Base-by-base conservation (phyloP, 2,888 invertebrate species). In the Arge pagana region DNA sequence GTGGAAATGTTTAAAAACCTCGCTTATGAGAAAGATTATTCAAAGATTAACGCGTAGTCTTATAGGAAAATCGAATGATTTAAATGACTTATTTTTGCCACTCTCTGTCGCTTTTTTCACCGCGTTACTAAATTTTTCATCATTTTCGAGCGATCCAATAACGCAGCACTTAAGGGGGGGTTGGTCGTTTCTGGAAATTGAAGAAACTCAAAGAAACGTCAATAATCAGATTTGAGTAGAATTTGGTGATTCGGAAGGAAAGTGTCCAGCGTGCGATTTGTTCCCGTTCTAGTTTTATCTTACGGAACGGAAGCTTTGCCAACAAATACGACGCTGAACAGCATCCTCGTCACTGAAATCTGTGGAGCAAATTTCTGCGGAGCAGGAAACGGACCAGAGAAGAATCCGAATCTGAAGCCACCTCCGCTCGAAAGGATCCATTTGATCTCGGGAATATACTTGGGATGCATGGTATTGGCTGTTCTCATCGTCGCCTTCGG, bases 351-450 rank as follows among this genome's bases (percentile, higher is more conserved):
- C 8, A 80, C 81, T 4, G 81, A 83, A 42, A 77, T 82, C 7
- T 91, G 91, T 63, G 91, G 90, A 0, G 87, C 87, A 3, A 86
- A 87, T 68, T 91, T 89, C 68, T 89, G 90, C 66, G 83, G 84
- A 0, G 83, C 82, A 16, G 74, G 82, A 1, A 65, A 71, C 4
- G 79, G 80, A 10, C 78, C 76, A 39, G 74, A 80, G 77, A 81
- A 78, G 3, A 88, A 88, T 70, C 82, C 85, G 0, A 89, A 89
- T 70, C 76, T 93, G 48, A 79, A 82, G 53, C 86, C 87, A 7
- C 93, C 93, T 0, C 83, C 87, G 1, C 77, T 83, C 0, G 77
- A 83, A 33, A 87, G 91, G 79, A 88, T 93, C 52, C 86, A 89
- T 67, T 79, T 88, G 50, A 86, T 94, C 55, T 85, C 89, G 6